Conservation (phyloP, 2,113 vertebrate species). For the Hippotragus niger region DNA sequence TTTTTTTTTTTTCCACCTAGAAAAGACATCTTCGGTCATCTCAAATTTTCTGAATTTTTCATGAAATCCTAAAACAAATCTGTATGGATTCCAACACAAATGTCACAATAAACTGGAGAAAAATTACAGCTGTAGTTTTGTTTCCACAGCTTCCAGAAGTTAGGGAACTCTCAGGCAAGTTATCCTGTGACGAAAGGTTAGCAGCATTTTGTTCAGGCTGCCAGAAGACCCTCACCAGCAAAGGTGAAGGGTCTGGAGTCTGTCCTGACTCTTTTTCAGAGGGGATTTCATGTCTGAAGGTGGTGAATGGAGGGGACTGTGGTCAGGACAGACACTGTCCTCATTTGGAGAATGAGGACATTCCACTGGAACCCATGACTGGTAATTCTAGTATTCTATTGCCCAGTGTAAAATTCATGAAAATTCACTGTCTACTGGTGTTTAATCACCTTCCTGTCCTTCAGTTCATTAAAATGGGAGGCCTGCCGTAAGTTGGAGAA, state of each 20-base stretch:
- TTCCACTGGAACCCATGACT: fast-evolving
- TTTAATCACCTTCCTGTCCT: background rate
- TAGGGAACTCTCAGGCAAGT: background rate
- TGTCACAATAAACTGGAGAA: background rate
- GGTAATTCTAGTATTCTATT: background rate
- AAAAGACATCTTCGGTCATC: background rate
- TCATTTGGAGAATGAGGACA: background rate
- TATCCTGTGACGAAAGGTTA: background rate
- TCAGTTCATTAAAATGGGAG: background rate
- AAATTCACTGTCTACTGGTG: background rate
- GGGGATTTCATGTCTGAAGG: background rate
- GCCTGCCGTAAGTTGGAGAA: background rate
- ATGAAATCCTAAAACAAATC: background rate
- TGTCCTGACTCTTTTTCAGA: background rate
- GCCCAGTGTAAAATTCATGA: background rate
- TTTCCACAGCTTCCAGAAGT: background rate
- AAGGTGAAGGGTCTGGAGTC: background rate
- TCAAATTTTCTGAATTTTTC: background rate
- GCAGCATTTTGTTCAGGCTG: background rate
- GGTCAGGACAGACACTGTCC: background rate
- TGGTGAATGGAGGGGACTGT: background rate
- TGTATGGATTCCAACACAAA: background rate
- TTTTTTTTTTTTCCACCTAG: background rate
- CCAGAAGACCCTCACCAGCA: fast-evolving
- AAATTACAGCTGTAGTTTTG: background rate